Base-by-base conservation (phyloP, 1,140 invertebrate species). In the Drosophila sechellia region DNA sequence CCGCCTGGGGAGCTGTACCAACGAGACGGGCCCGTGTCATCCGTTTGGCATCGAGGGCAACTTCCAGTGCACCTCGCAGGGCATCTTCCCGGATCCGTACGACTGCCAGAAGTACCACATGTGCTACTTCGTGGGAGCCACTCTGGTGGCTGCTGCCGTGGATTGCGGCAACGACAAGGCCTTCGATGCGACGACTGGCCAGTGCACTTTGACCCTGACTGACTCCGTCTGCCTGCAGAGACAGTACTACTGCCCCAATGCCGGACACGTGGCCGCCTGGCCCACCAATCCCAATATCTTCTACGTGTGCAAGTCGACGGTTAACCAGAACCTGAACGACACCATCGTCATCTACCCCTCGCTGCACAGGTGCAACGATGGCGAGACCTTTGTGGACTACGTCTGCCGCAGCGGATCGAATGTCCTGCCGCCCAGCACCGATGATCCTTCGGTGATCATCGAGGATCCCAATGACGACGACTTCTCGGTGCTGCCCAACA, bases 61-160 rank as follows among this genome's bases (percentile, higher is more conserved):
- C 61, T 92, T 92, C 10, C 86, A 87, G 35, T 92, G 91, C 61
- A 91, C 91, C 17, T 90, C 91, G 12, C 79, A 92, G 31, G 92
- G 92, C 39, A 81, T 92, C n/a, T 93, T 92, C 31, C 92, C 92
- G 1, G 91, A 93, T 77, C 90, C 92, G 3, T 92, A 92, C 11
- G 85, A 92, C 37, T 93, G 92, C 54, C 90, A 92, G 55, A 85
- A 89, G 53, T 93, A 92, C 56, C 91, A 93, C 58, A 92, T 93
- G 73, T 93, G 92, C 56, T 84, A 89, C 20, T 81, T 83, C 61
- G 80, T 84, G n/a, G 89, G 77, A 20, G 68, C 79, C n/a, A 84
- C 77, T 6, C 13, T 91, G 25, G 77, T 91, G 8, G 76, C 91
- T 8, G 91, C 79, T 5, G 80, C 73, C n/a, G 79, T 91, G 4